phyloP scores from a whole-genome alignment of 2,797 vertebrate genomes.

The Gambusia yucatana region DNA sequence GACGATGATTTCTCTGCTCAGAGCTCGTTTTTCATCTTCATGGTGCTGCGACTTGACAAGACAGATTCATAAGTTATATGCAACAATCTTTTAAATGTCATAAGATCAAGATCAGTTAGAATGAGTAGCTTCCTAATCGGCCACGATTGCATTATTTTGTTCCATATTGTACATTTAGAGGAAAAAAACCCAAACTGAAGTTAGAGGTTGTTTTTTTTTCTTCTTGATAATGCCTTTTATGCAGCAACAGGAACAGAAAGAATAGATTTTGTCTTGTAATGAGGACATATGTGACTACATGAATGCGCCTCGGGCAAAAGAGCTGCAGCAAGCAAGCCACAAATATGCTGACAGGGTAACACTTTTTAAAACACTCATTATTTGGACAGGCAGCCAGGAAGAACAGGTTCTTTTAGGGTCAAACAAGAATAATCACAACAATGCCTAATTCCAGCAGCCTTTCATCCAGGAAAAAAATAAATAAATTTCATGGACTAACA shows the following conservation, averaged over 20 bases:
- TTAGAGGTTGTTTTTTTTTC: neutral
- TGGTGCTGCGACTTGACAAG: slow-evolving; percentile 91
- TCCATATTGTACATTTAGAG: neutral
- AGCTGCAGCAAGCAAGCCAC: neutral
- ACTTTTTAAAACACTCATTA: neutral
- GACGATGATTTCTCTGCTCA: slow-evolving; percentile 97
- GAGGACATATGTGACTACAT: slow-evolving; percentile 4
- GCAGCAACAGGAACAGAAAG: neutral
- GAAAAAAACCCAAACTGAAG: neutral
- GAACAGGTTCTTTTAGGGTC: neutral
- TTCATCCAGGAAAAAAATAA: neutral
- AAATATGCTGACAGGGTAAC: neutral
- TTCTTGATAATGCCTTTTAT: neutral
- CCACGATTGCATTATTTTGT: neutral
- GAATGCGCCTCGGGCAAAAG: neutral
- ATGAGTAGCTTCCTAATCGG: neutral
- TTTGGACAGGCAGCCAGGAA: slow-evolving; percentile 2
- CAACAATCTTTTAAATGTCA: neutral
- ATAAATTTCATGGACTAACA: neutral
- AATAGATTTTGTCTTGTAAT: slow-evolving; percentile 2
- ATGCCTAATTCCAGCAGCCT: neutral
- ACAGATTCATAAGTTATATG: neutral
- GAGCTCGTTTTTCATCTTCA: slow-evolving; percentile 94
- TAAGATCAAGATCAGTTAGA: neutral
- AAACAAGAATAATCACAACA: neutral